Conservation (phyloP, 2,888 invertebrate species). For the Incurvaria masculella region DNA sequence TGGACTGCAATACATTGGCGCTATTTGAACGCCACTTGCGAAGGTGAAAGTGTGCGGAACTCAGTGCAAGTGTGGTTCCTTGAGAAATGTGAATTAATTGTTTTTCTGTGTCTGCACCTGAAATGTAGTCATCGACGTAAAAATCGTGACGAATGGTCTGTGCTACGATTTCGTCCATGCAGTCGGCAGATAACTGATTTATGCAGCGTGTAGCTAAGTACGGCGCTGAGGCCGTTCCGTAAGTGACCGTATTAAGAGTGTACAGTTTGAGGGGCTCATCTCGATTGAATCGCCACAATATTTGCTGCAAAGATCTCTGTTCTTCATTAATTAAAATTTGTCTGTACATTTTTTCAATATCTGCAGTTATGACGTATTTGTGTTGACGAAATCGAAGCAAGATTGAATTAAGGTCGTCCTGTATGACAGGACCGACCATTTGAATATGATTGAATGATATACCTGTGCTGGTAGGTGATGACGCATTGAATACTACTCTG, state of each 20-base stretch:
- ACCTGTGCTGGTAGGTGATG: constrained; percentile 3
- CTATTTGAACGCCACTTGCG: background rate
- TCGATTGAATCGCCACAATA: constrained; percentile 7
- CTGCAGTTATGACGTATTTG: constrained; percentile 7
- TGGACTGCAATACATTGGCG: background rate
- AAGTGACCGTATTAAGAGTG: background rate
- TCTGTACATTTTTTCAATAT: constrained; percentile 11
- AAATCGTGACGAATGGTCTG: background rate
- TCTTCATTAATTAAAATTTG: constrained; percentile 6
- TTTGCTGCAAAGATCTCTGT: constrained; percentile 9
- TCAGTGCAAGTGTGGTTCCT: background rate
- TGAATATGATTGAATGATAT: constrained; percentile 6
- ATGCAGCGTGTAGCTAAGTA: background rate
- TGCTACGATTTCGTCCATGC: background rate
- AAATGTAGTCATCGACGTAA: constrained; percentile 1
- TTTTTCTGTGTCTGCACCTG: background rate
- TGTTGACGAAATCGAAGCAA: constrained; percentile 10
- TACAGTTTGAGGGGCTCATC: background rate
- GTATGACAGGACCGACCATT: constrained; percentile 3
- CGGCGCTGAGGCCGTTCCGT: background rate
- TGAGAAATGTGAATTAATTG: background rate
- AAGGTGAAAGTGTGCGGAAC: background rate
- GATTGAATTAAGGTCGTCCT: constrained; percentile 4
- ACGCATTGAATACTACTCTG: constrained; percentile 10
- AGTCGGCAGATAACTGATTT: background rate